Base-by-base conservation (phyloP, 2,797 vertebrate genomes). In the Tragelaphus eurycerus region DNA sequence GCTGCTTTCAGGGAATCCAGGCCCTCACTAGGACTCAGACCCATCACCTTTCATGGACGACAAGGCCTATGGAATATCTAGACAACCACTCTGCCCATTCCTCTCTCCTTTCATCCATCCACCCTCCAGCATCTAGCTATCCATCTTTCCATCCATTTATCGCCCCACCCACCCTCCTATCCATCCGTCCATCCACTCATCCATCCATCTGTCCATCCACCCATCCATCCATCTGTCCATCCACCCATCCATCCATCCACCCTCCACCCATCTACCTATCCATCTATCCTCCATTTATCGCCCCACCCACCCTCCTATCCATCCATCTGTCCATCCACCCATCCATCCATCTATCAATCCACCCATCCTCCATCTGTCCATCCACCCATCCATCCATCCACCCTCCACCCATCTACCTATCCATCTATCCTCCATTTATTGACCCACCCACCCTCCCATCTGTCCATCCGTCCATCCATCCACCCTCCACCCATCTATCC, bases 1-100 rank as follows among this genome's bases (percentile, higher is more conserved):
- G 0, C 1, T 12, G 46, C n/a, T 9, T 23, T 21, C 0, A 9
- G 55, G 48, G 13, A 50, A 50, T 2, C 38, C 9, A 11, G 23
- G 4, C 12, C 7, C 14, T n/a, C 3, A 5, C 19, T 1, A 31
- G 76, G 27, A 10, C 46, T 2, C 15, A 43, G 48, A 54, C 21
- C 7, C 1, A 2, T 13, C 7, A 7, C 4, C 23, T 2, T 10
- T 54, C 85, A 82, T 3, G 13, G 59, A 9, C 0, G 7, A 55
- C 4, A 21, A 86, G 16, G 29, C 7, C 85, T 38, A 2, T 3
- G 12, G 38, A 16, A 12, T 13, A 50, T 13, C 62, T 10, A 57
- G 34, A 87, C 3, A 38, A 7, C 14, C 10, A 13, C 82, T 31
- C 54, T 5, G 29, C 27, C 52, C 10, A 50, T 16, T 67, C 38